Evolutionary conservation across 23 tunicate genomes (phyloP), one percentile per base, ranked within the genome.

Genomic region (Oikopleura dioica): DNA sequence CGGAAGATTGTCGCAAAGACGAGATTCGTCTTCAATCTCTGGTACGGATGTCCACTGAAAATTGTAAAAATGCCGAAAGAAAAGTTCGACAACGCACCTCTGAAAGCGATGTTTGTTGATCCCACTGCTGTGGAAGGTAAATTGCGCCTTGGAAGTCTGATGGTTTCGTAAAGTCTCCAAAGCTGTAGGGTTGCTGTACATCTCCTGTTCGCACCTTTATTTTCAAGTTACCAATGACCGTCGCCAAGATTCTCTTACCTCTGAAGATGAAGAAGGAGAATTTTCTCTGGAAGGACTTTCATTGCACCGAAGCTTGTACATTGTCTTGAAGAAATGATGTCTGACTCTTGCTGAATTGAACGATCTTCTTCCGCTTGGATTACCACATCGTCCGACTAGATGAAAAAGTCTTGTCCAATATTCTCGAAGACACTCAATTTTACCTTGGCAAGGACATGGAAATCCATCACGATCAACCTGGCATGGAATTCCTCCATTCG

Each of bases 241-340:
- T 21, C 26, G 30, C 72, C 26, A 31, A 28, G 30, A 23, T 28
- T 63, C 30, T n/a, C n/a, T n/a, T n/a, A n/a, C n/a, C n/a, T n/a
- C n/a, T n/a, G n/a, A n/a, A n/a, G n/a, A n/a, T n/a, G n/a, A n/a
- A n/a, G n/a, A n/a, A n/a, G n/a, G n/a, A n/a, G n/a, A n/a, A n/a
- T n/a, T n/a, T n/a, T n/a, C n/a, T n/a, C n/a, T n/a, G n/a, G n/a
- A n/a, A n/a, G n/a, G n/a, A n/a, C n/a, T n/a, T 31, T 63, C 72
- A 12, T 63, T 23, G 26, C 29, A 28, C 26, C 72, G 30, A 12
- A 63, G 72, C 33, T 31, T 24, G 72, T 63, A 63, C 72, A 63
- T 63, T 63, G 72, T 63, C 33, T 63, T 63, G 72, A 63, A 63
- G 26, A 63, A 63, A 28, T 63, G 72, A 31, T 63, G 72, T 23